Base-by-base conservation (phyloP, 1,140 invertebrate genomes). In the Parasteatoda tepidariorum region DNA sequence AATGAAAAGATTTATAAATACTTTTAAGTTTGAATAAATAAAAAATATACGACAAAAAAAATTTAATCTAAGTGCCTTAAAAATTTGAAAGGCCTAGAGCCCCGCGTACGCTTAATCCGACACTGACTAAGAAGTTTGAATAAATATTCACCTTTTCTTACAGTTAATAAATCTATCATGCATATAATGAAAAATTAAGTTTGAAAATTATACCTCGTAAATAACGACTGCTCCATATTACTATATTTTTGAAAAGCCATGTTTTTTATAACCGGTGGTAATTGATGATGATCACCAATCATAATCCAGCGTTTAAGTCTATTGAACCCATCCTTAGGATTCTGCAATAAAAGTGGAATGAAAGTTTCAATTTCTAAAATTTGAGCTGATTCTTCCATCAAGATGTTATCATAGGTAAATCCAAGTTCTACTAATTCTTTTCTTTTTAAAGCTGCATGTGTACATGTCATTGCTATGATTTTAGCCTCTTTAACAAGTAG, bases 381-480 rank as follows among this genome's bases (percentile, higher is more conserved):
- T 90, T 99, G 98, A 0, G 98, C 98, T 0, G 97, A 93, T 90
- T 99, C 98, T 91, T 99, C 98, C 98, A 99, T 99, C 0, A 99
- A 89, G 74, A 99, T 99, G 88, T 99, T 99, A 88, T 99, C 98
- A 90, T 99, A 99, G 88, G 98, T 97, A 88, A 97, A 98, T 78
- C 94, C 96, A 87, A 98, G 93, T 87, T 98, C 95, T 0, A 99
- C 98, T 0, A 99, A 91, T 89, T 99, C 98, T 76, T 96, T 94
- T 48, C 98, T 92, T 88, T 99, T 99, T 0, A 99, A 91, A 0
- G 98, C 98, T 18, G 98, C 98, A 90, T 99, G 98, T 0, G 98
- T 99, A 91, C 98, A 99, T 1, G 98, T 99, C 98, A 99, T 99
- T 2, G 98, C 98, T 86, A 99, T 99, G 31, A 99, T 98, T 90